Percentiles rank a stretch among this genome's conserved stretches.
These are phyloP conservation scores for Drosophila simulans DNA, from an alignment of 1,140 invertebrate species.

Conservation along the genomic window DNA sequence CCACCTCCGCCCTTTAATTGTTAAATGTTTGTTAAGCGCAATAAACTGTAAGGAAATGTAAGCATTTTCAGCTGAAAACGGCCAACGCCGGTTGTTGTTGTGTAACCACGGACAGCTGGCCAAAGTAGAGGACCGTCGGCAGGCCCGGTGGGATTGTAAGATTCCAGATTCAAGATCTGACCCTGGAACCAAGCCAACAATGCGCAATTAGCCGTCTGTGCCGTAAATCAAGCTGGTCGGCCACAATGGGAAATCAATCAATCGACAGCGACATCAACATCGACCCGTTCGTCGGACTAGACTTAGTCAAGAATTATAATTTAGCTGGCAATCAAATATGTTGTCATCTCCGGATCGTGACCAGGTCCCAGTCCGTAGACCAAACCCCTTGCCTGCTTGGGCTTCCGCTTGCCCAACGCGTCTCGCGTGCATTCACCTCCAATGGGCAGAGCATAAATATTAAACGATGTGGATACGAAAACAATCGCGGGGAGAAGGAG, in stretches of 20 bases:
- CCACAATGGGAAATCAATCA: slow-evolving; percentile 56
- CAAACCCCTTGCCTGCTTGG: slow-evolving; percentile 43
- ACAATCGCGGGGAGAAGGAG: slow-evolving; percentile 30
- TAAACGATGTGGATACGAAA: slow-evolving; percentile 42
- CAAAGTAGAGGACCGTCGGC: slow-evolving; percentile 2
- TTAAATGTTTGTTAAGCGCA: slow-evolving; percentile 53
- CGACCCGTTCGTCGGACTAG: slow-evolving; percentile 12
- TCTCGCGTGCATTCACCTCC: slow-evolving; percentile 69
- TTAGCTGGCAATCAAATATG: slow-evolving; percentile 58
- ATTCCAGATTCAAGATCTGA: slow-evolving; percentile 31
- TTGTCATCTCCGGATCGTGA: slow-evolving; percentile 63
- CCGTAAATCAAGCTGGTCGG: slow-evolving; percentile 35
- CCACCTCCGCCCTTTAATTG: slow-evolving; percentile 15
- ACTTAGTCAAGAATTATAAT: slow-evolving; percentile 54
- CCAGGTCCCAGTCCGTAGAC: slow-evolving; percentile 5
- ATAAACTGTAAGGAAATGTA: slow-evolving; percentile 56
- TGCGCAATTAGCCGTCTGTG: slow-evolving; percentile 26
- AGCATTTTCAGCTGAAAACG: slow-evolving; percentile 37
- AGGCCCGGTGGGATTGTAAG: slow-evolving; percentile 5
- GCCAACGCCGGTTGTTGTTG: slow-evolving; percentile 39
- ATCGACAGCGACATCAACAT: slow-evolving; percentile 13
- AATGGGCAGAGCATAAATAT: slow-evolving; percentile 50
- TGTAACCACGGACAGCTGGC: slow-evolving; percentile 35
- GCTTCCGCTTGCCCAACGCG: slow-evolving; percentile 66
- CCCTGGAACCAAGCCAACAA: slow-evolving; percentile 36